These are phyloP conservation scores for Athalia circularis DNA, from an alignment of 2,888 invertebrate genomes.

Conservation along the genomic window DNA sequence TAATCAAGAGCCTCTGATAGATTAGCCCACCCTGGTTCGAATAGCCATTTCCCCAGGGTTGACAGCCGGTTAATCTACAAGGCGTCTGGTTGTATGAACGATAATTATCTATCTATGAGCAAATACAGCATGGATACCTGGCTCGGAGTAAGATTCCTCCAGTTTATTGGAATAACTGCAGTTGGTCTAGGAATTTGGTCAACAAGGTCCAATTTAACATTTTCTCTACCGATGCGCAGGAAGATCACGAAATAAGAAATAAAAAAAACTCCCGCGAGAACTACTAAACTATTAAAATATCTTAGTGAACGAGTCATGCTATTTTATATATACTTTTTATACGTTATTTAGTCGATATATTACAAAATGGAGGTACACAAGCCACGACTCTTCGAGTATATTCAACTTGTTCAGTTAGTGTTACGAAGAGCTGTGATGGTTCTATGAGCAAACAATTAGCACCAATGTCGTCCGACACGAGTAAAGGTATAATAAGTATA, in stretches of 20 bases:
- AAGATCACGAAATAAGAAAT: background rate
- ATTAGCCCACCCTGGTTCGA: constrained; percentile 63
- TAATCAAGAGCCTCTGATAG: constrained; percentile 57
- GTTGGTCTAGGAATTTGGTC: background rate
- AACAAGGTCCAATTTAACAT: background rate
- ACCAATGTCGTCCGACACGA: background rate
- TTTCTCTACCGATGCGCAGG: background rate
- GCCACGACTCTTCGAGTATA: background rate
- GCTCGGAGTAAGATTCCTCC: background rate
- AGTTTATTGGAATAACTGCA: background rate
- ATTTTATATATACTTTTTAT: too few relatives aligned
- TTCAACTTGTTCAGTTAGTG: background rate
- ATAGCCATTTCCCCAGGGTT: constrained; percentile 72
- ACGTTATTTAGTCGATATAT: background rate
- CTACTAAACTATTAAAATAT: background rate
- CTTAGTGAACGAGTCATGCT: constrained; percentile 1
- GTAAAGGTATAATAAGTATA: too few relatives aligned
- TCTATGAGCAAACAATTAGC: constrained; percentile 1
- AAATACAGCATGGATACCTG: constrained; percentile 1
- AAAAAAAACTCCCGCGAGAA: background rate
- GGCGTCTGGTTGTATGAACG: constrained; percentile 48
- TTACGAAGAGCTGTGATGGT: background rate
- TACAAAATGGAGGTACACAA: background rate
- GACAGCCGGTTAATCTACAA: constrained; percentile 66
- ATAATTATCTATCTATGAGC: background rate